Conservation (phyloP, 2,888 invertebrate genomes). For the Metallyticus violacea region DNA sequence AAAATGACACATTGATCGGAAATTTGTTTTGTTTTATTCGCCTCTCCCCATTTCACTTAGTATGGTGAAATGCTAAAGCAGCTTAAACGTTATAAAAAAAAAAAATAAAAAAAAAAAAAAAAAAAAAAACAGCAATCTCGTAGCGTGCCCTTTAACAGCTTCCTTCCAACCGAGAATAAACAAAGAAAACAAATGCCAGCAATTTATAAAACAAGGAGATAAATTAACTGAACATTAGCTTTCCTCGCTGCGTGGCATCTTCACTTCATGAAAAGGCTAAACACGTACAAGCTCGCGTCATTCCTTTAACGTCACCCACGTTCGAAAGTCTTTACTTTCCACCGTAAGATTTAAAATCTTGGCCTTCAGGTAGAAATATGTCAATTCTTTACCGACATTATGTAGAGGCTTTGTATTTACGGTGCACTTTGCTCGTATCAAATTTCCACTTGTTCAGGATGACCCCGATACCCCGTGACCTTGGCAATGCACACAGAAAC, state of each 20-base stretch:
- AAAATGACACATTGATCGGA: no score
- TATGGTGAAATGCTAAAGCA: background rate
- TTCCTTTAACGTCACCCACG: background rate
- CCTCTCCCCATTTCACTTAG: background rate
- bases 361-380: background rate
- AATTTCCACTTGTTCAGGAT: background rate
- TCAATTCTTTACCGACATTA: background rate
- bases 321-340: background rate
- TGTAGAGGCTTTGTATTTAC: background rate
- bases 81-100: no score
- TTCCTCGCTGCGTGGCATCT: background rate
- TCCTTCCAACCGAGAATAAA: no score
- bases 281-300: background rate
- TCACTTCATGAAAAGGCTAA: background rate
- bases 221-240: background rate
- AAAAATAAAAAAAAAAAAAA: no score
- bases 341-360: background rate
- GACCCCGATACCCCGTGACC: constrained; percentile 3
- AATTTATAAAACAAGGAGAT: background rate
- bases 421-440: background rate
- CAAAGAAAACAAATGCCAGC: background rate
- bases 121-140: background rate
- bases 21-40: no score
- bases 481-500: background rate
- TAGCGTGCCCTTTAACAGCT: background rate